Base-by-base conservation (phyloP, 1,140 invertebrate genomes). In the Cotesia glomerata region DNA sequence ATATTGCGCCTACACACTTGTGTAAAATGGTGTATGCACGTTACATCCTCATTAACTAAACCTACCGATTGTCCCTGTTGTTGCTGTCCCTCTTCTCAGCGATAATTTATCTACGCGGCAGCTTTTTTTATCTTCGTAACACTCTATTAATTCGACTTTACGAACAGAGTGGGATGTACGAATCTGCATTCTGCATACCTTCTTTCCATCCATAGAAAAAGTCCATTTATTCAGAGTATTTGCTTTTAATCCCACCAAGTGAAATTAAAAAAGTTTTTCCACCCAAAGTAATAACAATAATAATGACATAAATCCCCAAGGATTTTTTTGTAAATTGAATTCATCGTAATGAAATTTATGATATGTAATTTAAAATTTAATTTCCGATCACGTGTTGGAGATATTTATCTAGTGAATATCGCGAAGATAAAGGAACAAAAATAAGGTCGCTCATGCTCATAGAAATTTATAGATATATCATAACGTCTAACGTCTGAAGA, bases 141-240 rank as follows among this genome's bases (percentile, higher is more conserved):
- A 79, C 77, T 82, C 73, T 82, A 82, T 82, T 81, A 82, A 84
- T 82, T 83, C 74, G 81, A 82, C 80, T 81, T 83, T 82, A 77
- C 51, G 9, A 51, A 14, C 52, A 16, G 45, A 51, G 39, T 67
- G 45, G 26, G 65, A 67, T 36, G 39, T 49, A 36, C 36, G 62
- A 67, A 67, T 35, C 11, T 35, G 11, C 35, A 62, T 13, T 34
- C 3, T 32, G 36, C 36, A 9, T 39, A 39, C 5, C 8, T 62
- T 36, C 14, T 13, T 35, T 62, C 11, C 7, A 45, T 45, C 1
- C 7, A 7, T 45, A 11, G 39, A 45, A 45, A 45, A 45, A 45
- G 11, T 14, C 52, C 39, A 5, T 45, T 45, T 8, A 45, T 45
- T 39, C 11, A 9, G 39, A 45, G 11, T 45, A 11, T 45, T 45